Conservation (phyloP, 2,888 invertebrate genomes). For the Entomobrya proxima region DNA sequence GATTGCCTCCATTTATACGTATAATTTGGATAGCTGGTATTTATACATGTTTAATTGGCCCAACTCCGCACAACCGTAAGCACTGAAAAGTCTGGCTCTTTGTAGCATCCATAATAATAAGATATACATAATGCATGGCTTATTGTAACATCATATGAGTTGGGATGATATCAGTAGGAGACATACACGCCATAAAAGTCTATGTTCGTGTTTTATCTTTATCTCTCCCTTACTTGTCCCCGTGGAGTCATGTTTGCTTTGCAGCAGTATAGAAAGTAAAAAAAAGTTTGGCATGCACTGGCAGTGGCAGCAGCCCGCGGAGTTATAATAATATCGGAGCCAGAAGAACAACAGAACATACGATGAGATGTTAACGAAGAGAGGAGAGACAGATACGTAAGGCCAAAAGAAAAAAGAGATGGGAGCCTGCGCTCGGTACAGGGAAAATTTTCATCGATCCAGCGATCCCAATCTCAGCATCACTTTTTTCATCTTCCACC, state of each 20-base stretch:
- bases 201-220: slow-evolving; percentile 62
- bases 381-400: slow-evolving; percentile 49
- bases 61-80: neutral
- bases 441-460: slow-evolving; percentile 69
- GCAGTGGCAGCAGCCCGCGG: slow-evolving; percentile 3
- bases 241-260: slow-evolving; percentile 45
- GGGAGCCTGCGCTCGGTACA: slow-evolving; percentile 66
- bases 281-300: neutral
- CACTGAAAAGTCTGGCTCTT: neutral
- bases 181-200: slow-evolving; percentile 56
- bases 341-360: slow-evolving; percentile 27
- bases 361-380: slow-evolving; percentile 67
- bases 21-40: neutral
- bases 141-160: neutral
- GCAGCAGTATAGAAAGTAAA: neutral
- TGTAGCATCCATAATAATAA: neutral
- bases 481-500: slow-evolving; percentile 56
- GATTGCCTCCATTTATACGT: neutral
- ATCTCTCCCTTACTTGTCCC: slow-evolving; percentile 54
- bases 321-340: slow-evolving; percentile 2
- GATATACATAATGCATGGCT: neutral
- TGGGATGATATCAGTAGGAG: slow-evolving; percentile 41
- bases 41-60: slow-evolving; percentile 21
- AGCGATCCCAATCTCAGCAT: slow-evolving; percentile 68
- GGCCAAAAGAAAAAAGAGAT: slow-evolving; percentile 41